Evolutionary conservation across 2,888 invertebrate genomes (phyloP).

Genomic region (Nematopogon swammerdamellus): DNA sequence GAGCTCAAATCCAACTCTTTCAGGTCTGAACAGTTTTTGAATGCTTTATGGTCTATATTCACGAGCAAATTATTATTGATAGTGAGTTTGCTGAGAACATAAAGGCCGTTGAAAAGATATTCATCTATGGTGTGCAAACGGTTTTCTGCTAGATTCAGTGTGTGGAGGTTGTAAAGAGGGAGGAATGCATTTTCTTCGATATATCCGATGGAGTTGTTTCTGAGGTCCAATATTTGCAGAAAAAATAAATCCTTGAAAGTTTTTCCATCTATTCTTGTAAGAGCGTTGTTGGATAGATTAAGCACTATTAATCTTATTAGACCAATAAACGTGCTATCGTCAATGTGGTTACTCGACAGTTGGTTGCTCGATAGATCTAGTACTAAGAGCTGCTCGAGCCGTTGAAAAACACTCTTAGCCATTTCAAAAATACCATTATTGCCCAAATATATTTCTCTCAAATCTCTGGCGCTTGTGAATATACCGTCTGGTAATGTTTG

Average conservation of each 20-base stretch:
- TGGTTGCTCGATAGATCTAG: constrained; percentile 83
- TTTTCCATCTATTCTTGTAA: constrained; percentile 77
- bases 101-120: constrained; percentile 78
- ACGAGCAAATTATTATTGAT: constrained; percentile 82
- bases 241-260: constrained; percentile 86
- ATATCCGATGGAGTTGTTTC: constrained; percentile 85
- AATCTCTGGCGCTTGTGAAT: constrained; percentile 76
- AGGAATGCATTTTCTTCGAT: constrained; percentile 86
- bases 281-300: constrained; percentile 81
- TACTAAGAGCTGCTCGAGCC: constrained; percentile 78
- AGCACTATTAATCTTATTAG: constrained; percentile 80
- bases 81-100: constrained; percentile 78
- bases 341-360: constrained; percentile 79
- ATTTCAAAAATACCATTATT: constrained; percentile 82
- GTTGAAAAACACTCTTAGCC: constrained; percentile 78
- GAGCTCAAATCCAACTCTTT: constrained; percentile 88
- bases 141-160: constrained; percentile 86
- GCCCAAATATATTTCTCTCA: constrained; percentile 79
- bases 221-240: constrained; percentile 79
- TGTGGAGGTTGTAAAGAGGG: constrained; percentile 85
- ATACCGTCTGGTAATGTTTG: constrained; percentile 77
- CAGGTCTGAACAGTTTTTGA: constrained; percentile 83
- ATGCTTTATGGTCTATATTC: constrained; percentile 76
- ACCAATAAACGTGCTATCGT: constrained; percentile 81
- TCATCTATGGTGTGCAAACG: constrained; percentile 77